Base-by-base conservation (phyloP, 2,888 invertebrate genomes). In the Chrysolina americana region DNA sequence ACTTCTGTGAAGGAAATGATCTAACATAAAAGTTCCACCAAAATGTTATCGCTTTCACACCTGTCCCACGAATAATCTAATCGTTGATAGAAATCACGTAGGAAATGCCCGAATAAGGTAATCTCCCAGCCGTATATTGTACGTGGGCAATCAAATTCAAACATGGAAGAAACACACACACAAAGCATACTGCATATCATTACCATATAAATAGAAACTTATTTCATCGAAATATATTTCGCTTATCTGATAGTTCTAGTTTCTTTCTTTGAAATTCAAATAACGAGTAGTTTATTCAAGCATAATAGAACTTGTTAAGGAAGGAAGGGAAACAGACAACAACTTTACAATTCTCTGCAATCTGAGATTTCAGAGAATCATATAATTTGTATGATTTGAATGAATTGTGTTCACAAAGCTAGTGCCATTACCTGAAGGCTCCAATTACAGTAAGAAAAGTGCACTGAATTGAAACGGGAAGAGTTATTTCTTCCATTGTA, bases 161-260 rank as follows among this genome's bases (percentile, higher is more conserved):
- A 17, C 28, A 59, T 59, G 59, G 59, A 36, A 59, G 59, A 59
- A 59, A 59, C 59, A 59, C 59, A 59, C 23, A 56, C 59, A 59
- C 59, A 59, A 59, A 28, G 59, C 59, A 59, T 28, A 59, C 59
- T 59, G 59, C 28, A 59, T 59, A 59, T 59, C 59, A 59, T 59
- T 59, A 59, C 36, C 59, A 59, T 59, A 59, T 59, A 59, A 59
- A 59, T 59, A 59, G 59, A 59, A 59, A 59, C 59, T 59, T 59
- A 59, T 59, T 59, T 36, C 59, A 59, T 59, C 59, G 59, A n/a
- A 59, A 59, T 59, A 59, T 59, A 28, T 59, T 59, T 36, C 36
- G 17, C 59, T 59, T 59, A 59, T 59, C 59, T 59, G 59, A 59
- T 59, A 59, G 59, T 59, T 59, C 59, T 59, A 59, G 59, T 59